Evolutionary conservation across 2,113 vertebrate genomes (phyloP).

Genomic region (Chitala chitala): DNA sequence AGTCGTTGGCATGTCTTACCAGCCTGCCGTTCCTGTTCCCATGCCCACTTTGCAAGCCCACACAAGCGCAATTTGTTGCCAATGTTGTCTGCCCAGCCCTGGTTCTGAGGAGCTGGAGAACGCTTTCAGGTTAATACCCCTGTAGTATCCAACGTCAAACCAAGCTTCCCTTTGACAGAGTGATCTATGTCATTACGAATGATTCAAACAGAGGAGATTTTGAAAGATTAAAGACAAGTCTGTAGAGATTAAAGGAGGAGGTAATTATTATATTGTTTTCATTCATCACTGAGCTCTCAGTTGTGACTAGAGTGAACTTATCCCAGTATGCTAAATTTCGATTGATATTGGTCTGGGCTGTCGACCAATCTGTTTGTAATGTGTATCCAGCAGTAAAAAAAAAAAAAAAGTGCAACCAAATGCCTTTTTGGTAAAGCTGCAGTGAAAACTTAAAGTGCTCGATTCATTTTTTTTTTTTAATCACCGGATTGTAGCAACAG

Average conservation of each 20-base stretch:
- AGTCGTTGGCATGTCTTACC: too few relatives aligned
- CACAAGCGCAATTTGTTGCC: constrained; percentile 9
- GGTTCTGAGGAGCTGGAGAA: constrained; percentile 40
- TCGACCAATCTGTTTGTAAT: background rate
- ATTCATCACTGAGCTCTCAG: constrained; percentile 62
- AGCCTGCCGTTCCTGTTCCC: background rate
- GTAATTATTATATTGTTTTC: constrained; percentile 52
- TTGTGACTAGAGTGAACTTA: constrained; percentile 38
- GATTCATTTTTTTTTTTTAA: too few relatives aligned
- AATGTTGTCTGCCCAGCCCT: background rate
- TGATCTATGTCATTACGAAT: constrained; percentile 30
- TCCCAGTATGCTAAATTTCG: background rate
- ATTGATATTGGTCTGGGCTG: background rate
- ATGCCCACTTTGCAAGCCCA: background rate
- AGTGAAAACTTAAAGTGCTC: too few relatives aligned
- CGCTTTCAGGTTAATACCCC: constrained; percentile 52
- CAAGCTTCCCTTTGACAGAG: constrained; percentile 40
- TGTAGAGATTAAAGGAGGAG: constrained; percentile 42
- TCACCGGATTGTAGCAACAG: too few relatives aligned
- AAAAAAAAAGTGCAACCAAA: background rate
- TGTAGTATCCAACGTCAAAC: constrained; percentile 49
- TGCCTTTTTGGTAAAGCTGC: background rate
- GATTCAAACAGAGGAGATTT: constrained; percentile 26
- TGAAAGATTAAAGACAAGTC: constrained; percentile 40
- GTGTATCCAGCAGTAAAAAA: too few relatives aligned